A percentile compares a stretch with the other conserved stretches of the same genome.
Evolutionary conservation across 2,113 vertebrate genomes (phyloP).

Genomic region (Oreochromis niloticus): DNA sequence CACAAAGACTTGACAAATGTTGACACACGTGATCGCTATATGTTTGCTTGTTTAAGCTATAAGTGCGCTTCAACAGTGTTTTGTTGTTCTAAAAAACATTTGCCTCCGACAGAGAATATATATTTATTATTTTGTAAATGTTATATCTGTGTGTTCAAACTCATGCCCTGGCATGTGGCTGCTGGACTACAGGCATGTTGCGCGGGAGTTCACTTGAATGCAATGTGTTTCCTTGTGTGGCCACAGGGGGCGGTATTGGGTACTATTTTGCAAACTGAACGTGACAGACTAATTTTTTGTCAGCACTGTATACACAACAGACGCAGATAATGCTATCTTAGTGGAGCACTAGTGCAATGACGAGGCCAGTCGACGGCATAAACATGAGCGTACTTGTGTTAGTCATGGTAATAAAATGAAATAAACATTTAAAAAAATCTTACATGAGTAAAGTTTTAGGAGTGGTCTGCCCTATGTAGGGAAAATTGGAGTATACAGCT

Average conservation of each 20-base stretch:
- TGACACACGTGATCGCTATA: not conserved
- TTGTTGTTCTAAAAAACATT: not conserved
- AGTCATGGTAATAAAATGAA: not conserved
- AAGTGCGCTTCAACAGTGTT: not conserved
- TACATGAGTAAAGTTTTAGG: not conserved
- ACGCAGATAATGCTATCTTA: not conserved
- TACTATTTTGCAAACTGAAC: not conserved
- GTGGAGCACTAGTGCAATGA: not conserved
- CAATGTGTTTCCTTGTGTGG: not conserved
- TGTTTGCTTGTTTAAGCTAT: not conserved
- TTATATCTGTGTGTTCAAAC: not conserved
- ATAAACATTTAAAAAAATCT: not conserved
- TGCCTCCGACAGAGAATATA: not conserved
- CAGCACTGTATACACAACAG: not conserved
- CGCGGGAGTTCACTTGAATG: conserved; percentile 65
- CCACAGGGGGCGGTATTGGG: conserved; percentile 47
- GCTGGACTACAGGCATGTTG: conserved; percentile 33
- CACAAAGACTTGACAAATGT: not conserved
- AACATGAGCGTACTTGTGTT: not conserved
- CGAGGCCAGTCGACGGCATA: not conserved
- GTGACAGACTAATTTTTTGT: not conserved
- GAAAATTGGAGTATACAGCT: not conserved
- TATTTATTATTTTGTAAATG: not conserved
- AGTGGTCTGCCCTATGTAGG: not conserved
- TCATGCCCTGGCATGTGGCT: conserved; percentile 8